phyloP scores from a whole-genome alignment of 2,797 vertebrate species.

The Heliangelus exortis region DNA sequence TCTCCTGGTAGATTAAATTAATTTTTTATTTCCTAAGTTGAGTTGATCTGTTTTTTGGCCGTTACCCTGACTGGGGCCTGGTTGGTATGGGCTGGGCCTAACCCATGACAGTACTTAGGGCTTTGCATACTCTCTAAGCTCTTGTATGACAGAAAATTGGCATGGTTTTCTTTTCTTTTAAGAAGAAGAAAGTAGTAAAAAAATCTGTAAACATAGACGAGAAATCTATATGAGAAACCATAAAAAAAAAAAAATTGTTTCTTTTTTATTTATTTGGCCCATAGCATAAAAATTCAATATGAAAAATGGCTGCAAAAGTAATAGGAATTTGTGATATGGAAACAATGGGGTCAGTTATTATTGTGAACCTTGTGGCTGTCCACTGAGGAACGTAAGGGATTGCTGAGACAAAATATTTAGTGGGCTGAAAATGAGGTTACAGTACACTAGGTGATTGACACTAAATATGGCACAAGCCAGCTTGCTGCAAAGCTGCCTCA shows the following conservation, averaged over 20 bases:
- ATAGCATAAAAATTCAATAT: not conserved
- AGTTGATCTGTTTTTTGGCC: no score
- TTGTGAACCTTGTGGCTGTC: fast-evolving
- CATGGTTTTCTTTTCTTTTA: not conserved
- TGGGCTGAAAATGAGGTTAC: not conserved
- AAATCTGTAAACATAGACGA: not conserved
- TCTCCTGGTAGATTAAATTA: no score
- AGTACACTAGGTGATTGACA: not conserved
- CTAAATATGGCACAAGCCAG: not conserved
- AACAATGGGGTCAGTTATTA: not conserved
- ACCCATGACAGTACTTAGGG: not conserved
- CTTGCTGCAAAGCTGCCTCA: not conserved
- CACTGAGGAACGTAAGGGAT: not conserved
- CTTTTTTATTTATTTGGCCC: not conserved
- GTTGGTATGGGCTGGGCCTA: no score
- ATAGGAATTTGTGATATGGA: not conserved
- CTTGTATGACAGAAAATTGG: not conserved
- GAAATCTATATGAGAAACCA: not conserved
- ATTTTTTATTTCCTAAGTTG: no score
- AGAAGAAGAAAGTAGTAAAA: not conserved
- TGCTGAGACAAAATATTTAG: not conserved
- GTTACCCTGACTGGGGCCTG: no score
- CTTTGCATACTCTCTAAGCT: not conserved
- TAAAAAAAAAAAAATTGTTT: fast-evolving
- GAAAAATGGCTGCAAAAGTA: not conserved